Evolutionary conservation across 1,140 invertebrate species (phyloP).

Genomic region (Drosophila serrata): DNA sequence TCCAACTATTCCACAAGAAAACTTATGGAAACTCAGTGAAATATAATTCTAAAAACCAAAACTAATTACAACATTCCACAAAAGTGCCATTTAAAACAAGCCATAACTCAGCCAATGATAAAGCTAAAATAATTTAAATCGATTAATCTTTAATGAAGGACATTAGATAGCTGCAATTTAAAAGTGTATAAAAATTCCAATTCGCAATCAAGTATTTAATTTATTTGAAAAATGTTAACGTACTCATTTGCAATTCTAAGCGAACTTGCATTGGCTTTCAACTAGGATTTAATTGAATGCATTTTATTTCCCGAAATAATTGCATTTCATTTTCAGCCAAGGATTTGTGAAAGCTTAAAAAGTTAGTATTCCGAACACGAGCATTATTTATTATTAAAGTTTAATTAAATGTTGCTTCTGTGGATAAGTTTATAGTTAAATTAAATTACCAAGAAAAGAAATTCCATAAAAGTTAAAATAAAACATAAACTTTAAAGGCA

Average conservation of each 20-base stretch:
- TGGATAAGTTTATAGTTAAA: background rate
- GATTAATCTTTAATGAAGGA: background rate
- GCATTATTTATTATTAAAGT: slow-evolving; percentile 3
- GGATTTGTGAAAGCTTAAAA: slow-evolving; percentile 31
- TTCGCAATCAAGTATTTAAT: slow-evolving; percentile 13
- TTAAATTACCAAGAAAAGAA: background rate
- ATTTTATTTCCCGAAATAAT: slow-evolving; percentile 25
- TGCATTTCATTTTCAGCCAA: slow-evolving; percentile 15
- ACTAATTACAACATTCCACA: background rate
- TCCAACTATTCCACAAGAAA: background rate
- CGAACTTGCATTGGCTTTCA: slow-evolving; percentile 11
- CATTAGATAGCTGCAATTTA: no score
- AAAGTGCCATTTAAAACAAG: background rate
- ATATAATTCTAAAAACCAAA: background rate
- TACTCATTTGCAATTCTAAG: slow-evolving; percentile 32
- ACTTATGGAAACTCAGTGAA: background rate
- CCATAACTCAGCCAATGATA: background rate
- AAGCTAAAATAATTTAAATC: slow-evolving; percentile 2
- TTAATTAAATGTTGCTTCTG: slow-evolving; percentile 10
- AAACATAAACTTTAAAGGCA: no score
- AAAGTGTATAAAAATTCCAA: background rate
- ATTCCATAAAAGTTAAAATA: background rate
- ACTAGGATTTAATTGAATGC: slow-evolving; percentile 29
- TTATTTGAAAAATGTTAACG: slow-evolving; percentile 14
- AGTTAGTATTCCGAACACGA: slow-evolving; percentile 22